phyloP scores from a whole-genome alignment of 2,113 vertebrate species.

The Peromyscus maniculatus region DNA sequence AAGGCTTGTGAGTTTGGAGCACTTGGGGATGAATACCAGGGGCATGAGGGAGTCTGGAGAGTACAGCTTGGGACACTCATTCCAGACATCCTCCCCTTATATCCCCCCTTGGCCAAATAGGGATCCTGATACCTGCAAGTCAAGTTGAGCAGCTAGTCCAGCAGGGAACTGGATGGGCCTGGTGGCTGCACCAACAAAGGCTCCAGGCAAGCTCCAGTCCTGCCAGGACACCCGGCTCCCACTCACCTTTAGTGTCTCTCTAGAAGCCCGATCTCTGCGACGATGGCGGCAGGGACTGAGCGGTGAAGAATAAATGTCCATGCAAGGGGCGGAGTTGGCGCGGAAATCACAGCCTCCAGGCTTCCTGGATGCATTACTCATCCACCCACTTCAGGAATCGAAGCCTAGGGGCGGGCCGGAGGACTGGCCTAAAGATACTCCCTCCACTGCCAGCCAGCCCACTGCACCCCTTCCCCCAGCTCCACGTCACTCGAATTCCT shows the following conservation, averaged over 20 bases:
- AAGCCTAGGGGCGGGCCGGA: constrained; percentile 75
- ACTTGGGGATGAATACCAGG: not conserved
- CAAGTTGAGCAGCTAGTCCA: not conserved
- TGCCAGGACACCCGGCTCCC: not conserved
- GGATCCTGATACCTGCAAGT: not conserved
- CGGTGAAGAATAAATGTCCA: constrained; percentile 80
- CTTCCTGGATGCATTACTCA: constrained; percentile 84
- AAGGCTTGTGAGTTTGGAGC: not conserved
- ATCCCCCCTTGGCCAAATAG: not conserved
- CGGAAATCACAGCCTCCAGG: constrained; percentile 82
- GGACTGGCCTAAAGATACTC: constrained; percentile 47
- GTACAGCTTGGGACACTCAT: not conserved
- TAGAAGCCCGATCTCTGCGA: constrained; percentile 48
- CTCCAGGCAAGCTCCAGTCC: not conserved
- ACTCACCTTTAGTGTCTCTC: constrained; percentile 72
- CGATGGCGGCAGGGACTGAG: constrained; percentile 73
- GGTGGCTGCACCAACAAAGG: not conserved
- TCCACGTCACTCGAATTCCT: not conserved
- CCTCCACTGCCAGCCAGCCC: constrained; percentile 13
- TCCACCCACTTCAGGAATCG: constrained; percentile 70
- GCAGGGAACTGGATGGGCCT: not conserved
- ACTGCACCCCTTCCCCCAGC: constrained; percentile 22
- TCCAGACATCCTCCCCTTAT: not conserved
- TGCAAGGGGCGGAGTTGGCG: constrained; percentile 75
- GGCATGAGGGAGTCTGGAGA: not conserved